Percentiles rank a stretch among this genome's conserved stretches.
phyloP scores from a whole-genome alignment of 92 coral and sea anemone species.

The Heteractis magnifica region DNA sequence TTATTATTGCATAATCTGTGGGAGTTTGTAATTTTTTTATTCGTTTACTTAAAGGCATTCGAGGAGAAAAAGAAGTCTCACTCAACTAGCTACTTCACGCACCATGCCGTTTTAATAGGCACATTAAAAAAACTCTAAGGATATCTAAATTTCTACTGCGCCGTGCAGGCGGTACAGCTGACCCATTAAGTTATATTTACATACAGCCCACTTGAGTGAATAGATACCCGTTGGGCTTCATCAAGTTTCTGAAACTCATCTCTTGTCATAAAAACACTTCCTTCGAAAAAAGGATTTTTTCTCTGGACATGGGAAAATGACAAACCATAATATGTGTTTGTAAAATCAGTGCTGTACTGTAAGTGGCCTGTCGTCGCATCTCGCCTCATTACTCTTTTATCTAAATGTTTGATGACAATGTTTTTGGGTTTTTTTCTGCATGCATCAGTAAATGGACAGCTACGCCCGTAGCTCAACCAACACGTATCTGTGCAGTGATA shows the following conservation, averaged over 20 bases:
- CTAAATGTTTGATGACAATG: background rate
- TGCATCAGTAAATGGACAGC: constrained; percentile 11
- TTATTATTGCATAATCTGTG: no score
- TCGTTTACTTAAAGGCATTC: no score
- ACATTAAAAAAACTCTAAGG: no score
- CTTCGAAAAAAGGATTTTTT: constrained; percentile 1
- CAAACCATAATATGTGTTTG: background rate
- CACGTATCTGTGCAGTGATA: constrained; percentile 23
- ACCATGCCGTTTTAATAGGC: no score
- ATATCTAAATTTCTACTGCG: no score
- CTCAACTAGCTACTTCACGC: no score
- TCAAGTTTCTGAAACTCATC: background rate
- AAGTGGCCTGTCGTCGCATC: background rate
- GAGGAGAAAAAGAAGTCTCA: no score
- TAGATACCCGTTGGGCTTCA: background rate
- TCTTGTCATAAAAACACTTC: background rate
- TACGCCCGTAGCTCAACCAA: constrained; percentile 19
- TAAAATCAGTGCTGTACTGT: background rate
- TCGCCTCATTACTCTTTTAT: background rate
- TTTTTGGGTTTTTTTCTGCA: background rate
- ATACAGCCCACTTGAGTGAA: background rate
- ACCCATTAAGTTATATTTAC: background rate
- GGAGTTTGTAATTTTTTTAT: no score
- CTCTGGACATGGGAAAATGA: background rate
- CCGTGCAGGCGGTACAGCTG: no score